Conservation (phyloP, 2,888 invertebrate genomes). For the Gymnoscelis rufifasciata region DNA sequence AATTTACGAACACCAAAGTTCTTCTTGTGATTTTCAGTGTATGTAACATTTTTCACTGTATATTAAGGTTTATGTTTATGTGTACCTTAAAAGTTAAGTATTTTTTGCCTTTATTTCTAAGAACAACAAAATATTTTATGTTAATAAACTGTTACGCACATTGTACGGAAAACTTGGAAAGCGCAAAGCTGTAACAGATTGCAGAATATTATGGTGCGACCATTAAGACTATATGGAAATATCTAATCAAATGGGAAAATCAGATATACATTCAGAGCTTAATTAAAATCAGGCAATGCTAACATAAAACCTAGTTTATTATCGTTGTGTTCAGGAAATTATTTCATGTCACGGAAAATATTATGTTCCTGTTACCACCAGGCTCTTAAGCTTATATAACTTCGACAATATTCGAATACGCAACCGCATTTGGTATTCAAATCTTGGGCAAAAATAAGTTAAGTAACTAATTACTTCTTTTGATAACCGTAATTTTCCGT, state of each 20-base stretch:
- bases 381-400: constrained; percentile 9
- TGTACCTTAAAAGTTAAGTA: no score
- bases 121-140: no score
- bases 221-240: background rate
- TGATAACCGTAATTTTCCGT: no score
- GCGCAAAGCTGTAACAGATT: background rate
- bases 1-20: no score
- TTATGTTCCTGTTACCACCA: constrained; percentile 31
- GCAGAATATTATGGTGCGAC: background rate
- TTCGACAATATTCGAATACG: constrained; percentile 13
- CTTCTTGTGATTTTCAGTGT: no score
- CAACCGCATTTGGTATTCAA: no score
- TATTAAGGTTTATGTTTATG: no score
- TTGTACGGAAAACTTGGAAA: no score
- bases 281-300: constrained; percentile 1
- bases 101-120: no score
- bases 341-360: constrained; percentile 14
- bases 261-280: background rate
- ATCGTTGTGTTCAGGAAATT: constrained; percentile 7
- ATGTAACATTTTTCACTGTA: no score
- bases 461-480: no score
- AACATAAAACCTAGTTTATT: constrained; percentile 9
- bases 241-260: background rate
- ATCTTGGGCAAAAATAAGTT: constrained; percentile 23
- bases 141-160: no score